A percentile compares a stretch with the other conserved stretches of the same genome.
Conservation (phyloP, 2,113 vertebrate genomes). For the Rhynchomys soricoides region DNA sequence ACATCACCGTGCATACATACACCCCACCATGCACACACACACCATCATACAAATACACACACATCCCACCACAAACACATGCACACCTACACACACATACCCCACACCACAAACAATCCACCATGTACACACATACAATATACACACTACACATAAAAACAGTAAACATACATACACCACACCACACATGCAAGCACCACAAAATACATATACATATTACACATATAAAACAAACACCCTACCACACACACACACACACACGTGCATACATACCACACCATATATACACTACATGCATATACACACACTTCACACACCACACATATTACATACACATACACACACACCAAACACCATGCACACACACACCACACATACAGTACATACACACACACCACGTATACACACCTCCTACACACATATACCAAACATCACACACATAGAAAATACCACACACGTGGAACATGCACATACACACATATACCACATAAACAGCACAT, state of each 20-base stretch:
- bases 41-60: background rate
- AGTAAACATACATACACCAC: background rate
- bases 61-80: too few species aligned
- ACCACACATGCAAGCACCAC: background rate
- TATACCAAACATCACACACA: background rate
- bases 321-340: background rate
- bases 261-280: background rate
- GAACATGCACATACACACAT: background rate
- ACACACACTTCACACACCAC: background rate
- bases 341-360: background rate
- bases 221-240: background rate
- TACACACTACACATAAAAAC: background rate
- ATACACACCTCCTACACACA: background rate
- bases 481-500: background rate
- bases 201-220: background rate
- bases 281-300: background rate
- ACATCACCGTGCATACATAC: background rate
- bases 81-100: background rate
- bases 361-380: background rate
- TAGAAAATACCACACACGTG: background rate
- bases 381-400: background rate
- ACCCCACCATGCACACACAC: background rate
- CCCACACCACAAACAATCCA: background rate
- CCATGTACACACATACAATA: background rate
- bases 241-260: background rate